Base-by-base conservation (phyloP, 2,113 vertebrate species). In the Amia ocellicauda region DNA sequence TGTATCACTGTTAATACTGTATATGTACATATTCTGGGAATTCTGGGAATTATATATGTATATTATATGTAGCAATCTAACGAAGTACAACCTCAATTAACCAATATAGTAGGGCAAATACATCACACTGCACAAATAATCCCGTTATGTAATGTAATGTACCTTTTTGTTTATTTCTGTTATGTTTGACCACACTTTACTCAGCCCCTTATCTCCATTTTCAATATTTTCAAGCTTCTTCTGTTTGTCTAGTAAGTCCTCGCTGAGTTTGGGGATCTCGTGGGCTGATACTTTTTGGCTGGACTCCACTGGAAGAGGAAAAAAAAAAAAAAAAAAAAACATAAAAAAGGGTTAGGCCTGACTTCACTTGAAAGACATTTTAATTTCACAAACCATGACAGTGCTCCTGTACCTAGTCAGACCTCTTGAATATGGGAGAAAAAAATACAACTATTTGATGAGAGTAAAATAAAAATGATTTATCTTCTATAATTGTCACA, bases 111-210 rank as follows among this genome's bases (percentile, higher is more conserved):
- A n/a, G n/a, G n/a, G n/a, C n/a, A n/a, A n/a, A n/a, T n/a, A n/a
- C n/a, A n/a, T n/a, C n/a, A n/a, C n/a, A n/a, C n/a, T n/a, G n/a
- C n/a, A n/a, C n/a, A n/a, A n/a, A n/a, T n/a, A n/a, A n/a, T n/a
- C n/a, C n/a, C n/a, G n/a, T n/a, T n/a, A n/a, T n/a, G n/a, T n/a
- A n/a, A n/a, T n/a, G n/a, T n/a, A n/a, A n/a, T 72, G 49, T 71
- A 99, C 97, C 94, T 99, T 97, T 76, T 88, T 92, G 76, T 91
- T 94, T 54, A 98, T 91, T 68, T 97, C 95, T 50, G 94, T 99
- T 20, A 98, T 87, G 80, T 99, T 99, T 58, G 88, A 86, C 96
- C 97, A 99, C 63, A 97, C 81, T 77, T 87, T 94, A 79, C 42
- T 89, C 67, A 98, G 74, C 2, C 96, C 94, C 58, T 78, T 83